Evolutionary conservation across 2,113 vertebrate species (phyloP).

Genomic region (Hippocampus guttulatus): DNA sequence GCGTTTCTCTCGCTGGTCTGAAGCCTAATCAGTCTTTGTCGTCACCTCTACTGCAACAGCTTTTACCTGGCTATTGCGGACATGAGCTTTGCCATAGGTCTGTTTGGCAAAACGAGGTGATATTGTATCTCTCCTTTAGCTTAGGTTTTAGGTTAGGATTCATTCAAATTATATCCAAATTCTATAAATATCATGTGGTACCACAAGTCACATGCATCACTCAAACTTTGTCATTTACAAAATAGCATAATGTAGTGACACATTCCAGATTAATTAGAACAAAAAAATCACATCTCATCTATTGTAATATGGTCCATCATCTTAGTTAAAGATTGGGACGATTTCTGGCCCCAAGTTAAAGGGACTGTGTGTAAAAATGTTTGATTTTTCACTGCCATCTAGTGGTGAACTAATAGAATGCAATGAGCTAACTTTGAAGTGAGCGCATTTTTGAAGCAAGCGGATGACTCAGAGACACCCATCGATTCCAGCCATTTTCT

Average conservation of each 20-base stretch:
- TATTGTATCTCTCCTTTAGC: constrained; percentile 9
- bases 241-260: not conserved
- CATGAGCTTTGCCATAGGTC: constrained; percentile 36
- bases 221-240: not conserved
- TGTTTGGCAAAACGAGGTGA: constrained; percentile 21
- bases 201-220: not conserved
- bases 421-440: no score
- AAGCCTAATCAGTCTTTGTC: constrained; percentile 70
- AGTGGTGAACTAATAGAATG: no score
- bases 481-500: no score
- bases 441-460: no score
- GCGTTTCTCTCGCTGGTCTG: constrained; percentile 78
- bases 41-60: constrained; percentile 61
- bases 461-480: no score
- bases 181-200: not conserved
- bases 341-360: not conserved
- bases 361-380: no score
- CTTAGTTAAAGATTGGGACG: not conserved
- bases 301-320: not conserved
- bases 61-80: constrained; percentile 64
- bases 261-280: not conserved
- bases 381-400: no score
- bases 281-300: not conserved
- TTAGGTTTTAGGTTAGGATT: not conserved
- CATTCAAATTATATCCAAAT: not conserved